Evolutionary conservation across 2,888 invertebrate genomes (phyloP), one percentile per base, ranked within the genome.

Genomic region (Spicauda simplicius): DNA sequence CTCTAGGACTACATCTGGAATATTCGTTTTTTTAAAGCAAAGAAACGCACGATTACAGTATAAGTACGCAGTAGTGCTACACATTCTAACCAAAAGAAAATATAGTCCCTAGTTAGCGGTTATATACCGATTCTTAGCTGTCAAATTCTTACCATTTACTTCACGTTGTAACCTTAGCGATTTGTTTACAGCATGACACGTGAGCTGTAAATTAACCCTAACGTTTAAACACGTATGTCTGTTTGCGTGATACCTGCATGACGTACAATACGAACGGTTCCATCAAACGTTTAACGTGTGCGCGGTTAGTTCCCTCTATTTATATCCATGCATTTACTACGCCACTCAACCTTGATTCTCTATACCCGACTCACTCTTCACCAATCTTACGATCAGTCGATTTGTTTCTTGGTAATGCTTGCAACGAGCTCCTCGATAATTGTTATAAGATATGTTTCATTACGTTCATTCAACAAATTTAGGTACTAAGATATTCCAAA

Each of bases 311-410:
- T 74, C 72, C 64, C 72, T 84, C 89, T 90, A 91, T 90, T 88
- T 86, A 88, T 90, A 91, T 76, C 77, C 85, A 72, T 85, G 84
- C 87, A 88, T 86, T 88, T 87, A 83, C 83, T 76, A 73, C 74
- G 71, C 74, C 76, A 71, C 83, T 83, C 86, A 87, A 82, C 87
- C 89, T 88, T 88, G 87, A 76, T 84, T 79, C 80, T 48, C 66
- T 55, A 50, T 67, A 50, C 53, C 19, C 60, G 66, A 66, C 60
- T 66, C 55, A 66, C 66, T 60, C 60, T 60, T 66, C 54, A 60
- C 62, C 55, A 55, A 11, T 54, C 45, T 58, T 20, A 41, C 45
- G 45, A 62, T 54, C 62, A 41, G 41, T 12, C 41, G 20, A 54
- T 41, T 45, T 60, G 33, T 54, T 41, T 57, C 30, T 50, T 64